Evolutionary conservation across 1,140 invertebrate species (phyloP).

Genomic region (Bemisia tabaci): DNA sequence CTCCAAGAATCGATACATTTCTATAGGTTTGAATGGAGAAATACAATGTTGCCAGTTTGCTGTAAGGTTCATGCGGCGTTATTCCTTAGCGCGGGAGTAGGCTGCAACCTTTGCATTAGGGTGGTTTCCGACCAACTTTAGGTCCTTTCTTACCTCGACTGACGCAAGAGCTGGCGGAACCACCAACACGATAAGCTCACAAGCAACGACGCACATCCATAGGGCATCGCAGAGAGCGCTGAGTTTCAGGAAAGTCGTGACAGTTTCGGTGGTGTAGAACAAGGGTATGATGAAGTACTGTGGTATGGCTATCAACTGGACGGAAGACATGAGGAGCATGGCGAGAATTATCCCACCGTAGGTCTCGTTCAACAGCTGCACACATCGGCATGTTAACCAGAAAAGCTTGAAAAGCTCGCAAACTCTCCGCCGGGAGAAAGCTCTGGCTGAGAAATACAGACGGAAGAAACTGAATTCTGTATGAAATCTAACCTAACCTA

Average conservation of each 20-base stretch:
- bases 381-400: not conserved
- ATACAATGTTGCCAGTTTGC: no score
- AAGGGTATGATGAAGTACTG: not conserved
- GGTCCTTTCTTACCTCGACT: not conserved
- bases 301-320: not conserved
- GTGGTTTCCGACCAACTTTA: no score
- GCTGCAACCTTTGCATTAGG: no score
- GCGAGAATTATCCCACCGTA: not conserved
- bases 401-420: not conserved
- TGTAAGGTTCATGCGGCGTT: no score
- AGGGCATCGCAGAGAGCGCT: not conserved
- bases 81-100: no score
- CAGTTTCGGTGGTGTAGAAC: not conserved
- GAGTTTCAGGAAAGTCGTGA: not conserved
- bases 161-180: not conserved
- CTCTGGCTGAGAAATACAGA: not conserved
- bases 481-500: no score
- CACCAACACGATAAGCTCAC: not conserved
- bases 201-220: not conserved
- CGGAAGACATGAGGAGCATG: not conserved
- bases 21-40: no score
- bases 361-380: not conserved
- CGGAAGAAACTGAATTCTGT: no score
- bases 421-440: not conserved
- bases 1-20: no score